A percentile compares a stretch with the other conserved stretches of the same genome.
These are phyloP conservation scores for Numenius arquata DNA, from an alignment of 2,113 vertebrate species.

Conservation along the genomic window DNA sequence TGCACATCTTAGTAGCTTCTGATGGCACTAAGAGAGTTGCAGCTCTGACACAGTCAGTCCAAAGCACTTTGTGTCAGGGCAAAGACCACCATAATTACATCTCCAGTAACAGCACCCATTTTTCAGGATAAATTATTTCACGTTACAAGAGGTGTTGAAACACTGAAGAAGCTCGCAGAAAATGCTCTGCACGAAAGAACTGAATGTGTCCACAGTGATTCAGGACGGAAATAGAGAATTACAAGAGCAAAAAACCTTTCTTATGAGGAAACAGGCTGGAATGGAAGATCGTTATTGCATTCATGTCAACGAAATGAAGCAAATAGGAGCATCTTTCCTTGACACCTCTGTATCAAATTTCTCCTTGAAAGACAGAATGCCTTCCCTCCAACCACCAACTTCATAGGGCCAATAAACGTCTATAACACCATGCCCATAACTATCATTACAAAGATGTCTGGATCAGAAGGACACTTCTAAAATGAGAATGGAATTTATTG, in stretches of 20 bases:
- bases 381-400: no score
- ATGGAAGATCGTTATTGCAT: neutral
- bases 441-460: neutral
- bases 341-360: slow-evolving; percentile 10
- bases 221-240: neutral
- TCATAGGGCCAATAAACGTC: neutral
- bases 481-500: slow-evolving; percentile 9
- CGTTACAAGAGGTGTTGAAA: neutral
- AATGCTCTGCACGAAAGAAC: neutral
- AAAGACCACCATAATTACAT: neutral
- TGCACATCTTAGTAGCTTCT: neutral
- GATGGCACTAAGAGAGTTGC: neutral
- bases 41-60: neutral
- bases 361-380: neutral
- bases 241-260: neutral
- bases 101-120: neutral
- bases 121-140: neutral
- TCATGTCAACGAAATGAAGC: neutral
- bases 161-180: neutral
- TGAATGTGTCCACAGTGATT: neutral
- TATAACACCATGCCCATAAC: neutral
- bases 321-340: neutral
- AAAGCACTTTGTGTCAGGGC: neutral
- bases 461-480: neutral
- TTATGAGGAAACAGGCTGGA: neutral